Evolutionary conservation across 2,113 vertebrate species (phyloP).

Genomic region (Chaetodon trifascialis): DNA sequence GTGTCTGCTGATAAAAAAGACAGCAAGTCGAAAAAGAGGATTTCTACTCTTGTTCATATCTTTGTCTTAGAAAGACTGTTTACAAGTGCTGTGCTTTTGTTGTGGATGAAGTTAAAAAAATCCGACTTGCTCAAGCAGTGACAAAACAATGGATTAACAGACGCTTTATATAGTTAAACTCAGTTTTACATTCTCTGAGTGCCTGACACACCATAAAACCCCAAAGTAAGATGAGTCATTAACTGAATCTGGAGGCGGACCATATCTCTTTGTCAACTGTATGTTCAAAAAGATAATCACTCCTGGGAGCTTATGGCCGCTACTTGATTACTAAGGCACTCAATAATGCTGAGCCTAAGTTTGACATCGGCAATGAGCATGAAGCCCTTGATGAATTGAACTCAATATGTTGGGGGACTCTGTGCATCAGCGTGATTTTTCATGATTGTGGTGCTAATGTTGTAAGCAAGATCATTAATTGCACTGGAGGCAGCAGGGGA

Average conservation of each 20-base stretch:
- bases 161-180: not conserved
- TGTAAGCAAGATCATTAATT: conserved; percentile 74
- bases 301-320: conserved; percentile 41
- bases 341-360: conserved; percentile 59
- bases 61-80: conserved; percentile 12
- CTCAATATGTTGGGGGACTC: conserved; percentile 59
- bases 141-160: conserved; percentile 37
- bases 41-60: not conserved
- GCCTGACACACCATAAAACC: not conserved
- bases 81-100: not conserved
- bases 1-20: conserved; percentile 31
- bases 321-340: conserved; percentile 60
- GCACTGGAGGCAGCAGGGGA: conserved; percentile 28
- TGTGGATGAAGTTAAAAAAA: conserved; percentile 2
- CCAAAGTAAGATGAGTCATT: conserved; percentile 27
- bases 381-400: conserved; percentile 67
- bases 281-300: conserved; percentile 32
- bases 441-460: conserved; percentile 68
- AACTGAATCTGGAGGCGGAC: conserved; percentile 34
- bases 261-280: conserved; percentile 13
- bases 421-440: conserved; percentile 59
- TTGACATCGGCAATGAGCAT: conserved; percentile 65
- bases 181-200: conserved; percentile 5
- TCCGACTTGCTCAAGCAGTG: not conserved
- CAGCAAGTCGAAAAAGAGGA: not conserved